Conservation (phyloP, 92 coral and sea anemone genomes). For the Scolanthus callimorphus region DNA sequence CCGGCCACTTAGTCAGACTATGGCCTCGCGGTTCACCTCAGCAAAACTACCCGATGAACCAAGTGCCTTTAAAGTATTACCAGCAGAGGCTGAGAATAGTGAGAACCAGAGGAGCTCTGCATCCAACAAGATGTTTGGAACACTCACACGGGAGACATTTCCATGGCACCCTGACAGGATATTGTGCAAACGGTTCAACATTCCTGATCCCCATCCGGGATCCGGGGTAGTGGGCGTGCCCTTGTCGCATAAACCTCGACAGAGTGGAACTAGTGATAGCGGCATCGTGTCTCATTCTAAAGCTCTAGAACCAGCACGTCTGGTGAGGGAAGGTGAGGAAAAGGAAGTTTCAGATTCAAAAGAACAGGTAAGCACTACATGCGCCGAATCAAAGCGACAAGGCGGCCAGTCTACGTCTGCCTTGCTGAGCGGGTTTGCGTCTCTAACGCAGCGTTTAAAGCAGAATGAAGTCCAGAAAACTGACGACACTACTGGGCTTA, state of each 20-base stretch:
- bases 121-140: slow-evolving; percentile 89
- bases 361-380: neutral
- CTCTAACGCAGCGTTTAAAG: slow-evolving; percentile 2
- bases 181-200: slow-evolving; percentile 89
- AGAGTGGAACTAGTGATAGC: slow-evolving; percentile 1
- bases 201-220: slow-evolving; percentile 93
- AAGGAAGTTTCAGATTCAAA: neutral
- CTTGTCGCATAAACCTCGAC: neutral
- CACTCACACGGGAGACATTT: slow-evolving; percentile 77
- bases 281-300: neutral
- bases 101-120: slow-evolving; percentile 62
- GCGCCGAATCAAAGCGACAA: neutral
- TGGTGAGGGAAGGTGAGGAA: neutral
- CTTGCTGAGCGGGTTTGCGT: slow-evolving; percentile 12
- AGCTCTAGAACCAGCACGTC: neutral
- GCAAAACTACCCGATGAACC: slow-evolving; percentile 76
- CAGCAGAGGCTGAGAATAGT: slow-evolving; percentile 39
- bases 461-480: slow-evolving; percentile 14
- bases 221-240: slow-evolving; percentile 73
- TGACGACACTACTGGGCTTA: neutral
- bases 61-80: slow-evolving; percentile 5
- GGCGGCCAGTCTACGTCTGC: slow-evolving; percentile 4
- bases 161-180: slow-evolving; percentile 95
- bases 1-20: slow-evolving; percentile 74
- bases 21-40: slow-evolving; percentile 92